A percentile compares a stretch with the other conserved stretches of the same genome.
These are phyloP conservation scores for Chaetogeoica ovagalla DNA, from an alignment of 2,888 invertebrate genomes.

Conservation along the genomic window DNA sequence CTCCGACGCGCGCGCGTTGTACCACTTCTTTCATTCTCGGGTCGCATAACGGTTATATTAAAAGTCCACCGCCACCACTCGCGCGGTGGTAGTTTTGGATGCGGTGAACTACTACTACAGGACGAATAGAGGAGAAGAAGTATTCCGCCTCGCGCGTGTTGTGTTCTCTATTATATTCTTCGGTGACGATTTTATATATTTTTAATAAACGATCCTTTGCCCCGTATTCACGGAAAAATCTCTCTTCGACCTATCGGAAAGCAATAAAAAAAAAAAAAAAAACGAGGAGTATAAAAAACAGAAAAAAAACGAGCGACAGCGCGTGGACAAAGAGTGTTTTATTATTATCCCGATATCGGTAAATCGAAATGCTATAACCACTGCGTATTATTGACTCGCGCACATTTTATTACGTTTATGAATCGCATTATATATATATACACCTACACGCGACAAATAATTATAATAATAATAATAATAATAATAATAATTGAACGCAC, in stretches of 20 bases:
- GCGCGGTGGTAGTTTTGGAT: background rate
- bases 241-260: background rate
- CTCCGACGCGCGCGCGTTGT: conserved; percentile 5
- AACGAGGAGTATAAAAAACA: background rate
- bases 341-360: background rate
- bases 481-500: too few species aligned
- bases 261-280: background rate
- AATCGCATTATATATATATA: too few species aligned
- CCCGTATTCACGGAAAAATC: conserved; percentile 21
- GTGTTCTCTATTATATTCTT: conserved; percentile 24
- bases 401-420: background rate
- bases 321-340: conserved; percentile 2
- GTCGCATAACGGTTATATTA: conserved; percentile 51
- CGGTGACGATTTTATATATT: conserved; percentile 46
- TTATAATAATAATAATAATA: too few species aligned
- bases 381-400: too few species aligned
- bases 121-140: background rate
- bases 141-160: conserved; percentile 13
- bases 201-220: conserved; percentile 50
- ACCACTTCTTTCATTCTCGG: conserved; percentile 42
- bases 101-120: too few species aligned
- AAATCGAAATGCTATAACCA: too few species aligned
- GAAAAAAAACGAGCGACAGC: background rate
- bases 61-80: conserved; percentile 8
- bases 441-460: too few species aligned